These are phyloP conservation scores for Syngnathus scovelli DNA, from an alignment of 2,113 vertebrate genomes.

Conservation along the genomic window DNA sequence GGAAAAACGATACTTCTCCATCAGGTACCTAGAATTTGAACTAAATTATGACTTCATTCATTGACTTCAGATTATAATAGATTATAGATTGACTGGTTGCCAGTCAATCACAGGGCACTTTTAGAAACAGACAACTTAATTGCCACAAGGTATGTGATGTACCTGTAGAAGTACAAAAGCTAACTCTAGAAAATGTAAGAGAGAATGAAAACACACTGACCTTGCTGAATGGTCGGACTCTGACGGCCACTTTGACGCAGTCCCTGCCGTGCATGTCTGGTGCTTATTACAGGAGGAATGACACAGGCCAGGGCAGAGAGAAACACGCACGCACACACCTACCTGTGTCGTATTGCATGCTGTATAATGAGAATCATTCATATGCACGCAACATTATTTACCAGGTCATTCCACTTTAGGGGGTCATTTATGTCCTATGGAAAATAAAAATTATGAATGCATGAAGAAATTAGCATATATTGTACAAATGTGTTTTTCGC, in stretches of 20 bases:
- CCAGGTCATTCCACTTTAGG: neutral
- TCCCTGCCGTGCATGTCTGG: constrained; percentile 62
- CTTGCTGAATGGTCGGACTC: constrained; percentile 80
- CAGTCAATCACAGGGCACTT: no score
- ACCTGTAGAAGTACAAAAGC: neutral
- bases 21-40: no score
- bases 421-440: no score
- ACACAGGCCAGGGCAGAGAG: neutral
- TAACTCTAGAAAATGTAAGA: neutral
- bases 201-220: constrained; percentile 56
- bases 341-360: constrained; percentile 7
- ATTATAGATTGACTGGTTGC: no score
- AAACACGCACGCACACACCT: neutral
- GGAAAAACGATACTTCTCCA: no score
- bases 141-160: neutral
- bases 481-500: no score
- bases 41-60: no score
- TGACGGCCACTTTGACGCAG: constrained; percentile 76
- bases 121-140: no score
- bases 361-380: constrained; percentile 46
- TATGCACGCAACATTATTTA: neutral
- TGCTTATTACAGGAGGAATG: constrained; percentile 4
- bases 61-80: no score
- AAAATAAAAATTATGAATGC: no score
- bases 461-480: no score